Evolutionary conservation across 1,140 invertebrate species (phyloP).

Genomic region (Metopolophium dirhodum): DNA sequence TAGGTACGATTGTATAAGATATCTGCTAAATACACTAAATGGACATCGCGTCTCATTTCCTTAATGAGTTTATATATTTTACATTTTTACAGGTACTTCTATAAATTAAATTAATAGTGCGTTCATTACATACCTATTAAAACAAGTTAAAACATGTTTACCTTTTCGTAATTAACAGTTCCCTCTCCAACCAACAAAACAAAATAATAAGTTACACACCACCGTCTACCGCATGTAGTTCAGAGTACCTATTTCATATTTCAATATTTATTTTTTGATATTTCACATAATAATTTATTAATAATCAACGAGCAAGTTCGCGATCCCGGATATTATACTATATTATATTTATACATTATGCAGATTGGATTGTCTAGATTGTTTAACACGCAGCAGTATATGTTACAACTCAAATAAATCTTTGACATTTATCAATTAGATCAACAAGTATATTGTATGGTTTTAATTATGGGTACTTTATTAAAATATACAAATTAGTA

Average conservation of each 20-base stretch:
- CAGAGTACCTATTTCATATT: not conserved
- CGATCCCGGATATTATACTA: not conserved
- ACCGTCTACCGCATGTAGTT: not conserved
- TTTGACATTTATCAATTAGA: not conserved
- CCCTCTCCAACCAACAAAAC: not conserved
- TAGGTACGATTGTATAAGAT: too few relatives aligned
- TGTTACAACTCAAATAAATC: not conserved
- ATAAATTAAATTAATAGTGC: not conserved
- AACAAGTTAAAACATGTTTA: not conserved
- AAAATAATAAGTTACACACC: not conserved
- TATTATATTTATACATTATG: not conserved
- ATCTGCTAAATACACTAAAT: too few relatives aligned
- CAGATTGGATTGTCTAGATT: not conserved
- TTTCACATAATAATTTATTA: not conserved
- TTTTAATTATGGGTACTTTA: too few relatives aligned
- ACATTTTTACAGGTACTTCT: not conserved
- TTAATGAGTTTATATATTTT: not conserved
- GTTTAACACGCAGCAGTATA: not conserved
- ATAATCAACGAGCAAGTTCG: not conserved
- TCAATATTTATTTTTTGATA: not conserved
- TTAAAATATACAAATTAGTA: too few relatives aligned
- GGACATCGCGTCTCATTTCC: not conserved
- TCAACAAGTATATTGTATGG: not conserved
- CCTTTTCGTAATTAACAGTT: not conserved
- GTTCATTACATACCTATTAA: not conserved